Evolutionary conservation across 2,888 invertebrate genomes (phyloP).

Genomic region (Alcis repandata): DNA sequence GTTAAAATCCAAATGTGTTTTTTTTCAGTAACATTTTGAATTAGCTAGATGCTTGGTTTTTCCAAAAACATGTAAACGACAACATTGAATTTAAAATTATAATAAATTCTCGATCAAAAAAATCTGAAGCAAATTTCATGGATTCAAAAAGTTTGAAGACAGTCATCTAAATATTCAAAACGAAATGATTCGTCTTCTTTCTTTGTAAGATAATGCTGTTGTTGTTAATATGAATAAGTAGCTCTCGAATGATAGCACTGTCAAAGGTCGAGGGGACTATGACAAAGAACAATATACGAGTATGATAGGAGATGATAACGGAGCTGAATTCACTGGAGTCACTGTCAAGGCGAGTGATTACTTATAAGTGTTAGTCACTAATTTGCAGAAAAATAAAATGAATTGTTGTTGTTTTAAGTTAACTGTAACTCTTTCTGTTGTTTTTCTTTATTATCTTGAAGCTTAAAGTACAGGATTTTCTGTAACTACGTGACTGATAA

Average conservation of each 20-base stretch:
- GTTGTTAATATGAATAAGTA: slow-evolving; percentile 3
- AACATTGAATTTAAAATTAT: too few relatives aligned
- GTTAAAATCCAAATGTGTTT: too few relatives aligned
- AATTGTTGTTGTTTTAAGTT: neutral
- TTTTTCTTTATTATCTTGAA: neutral
- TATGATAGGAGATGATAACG: neutral
- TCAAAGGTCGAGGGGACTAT: slow-evolving; percentile 2
- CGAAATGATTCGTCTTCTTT: slow-evolving; percentile 4
- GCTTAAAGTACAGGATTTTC: neutral
- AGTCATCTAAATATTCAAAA: neutral
- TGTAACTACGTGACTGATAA: too few relatives aligned
- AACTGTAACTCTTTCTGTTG: neutral
- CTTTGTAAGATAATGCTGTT: slow-evolving; percentile 9
- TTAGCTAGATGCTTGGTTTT: too few relatives aligned
- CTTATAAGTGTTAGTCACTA: slow-evolving; percentile 4
- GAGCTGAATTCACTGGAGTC: neutral
- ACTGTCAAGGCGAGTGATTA: slow-evolving; percentile 23
- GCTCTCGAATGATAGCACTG: neutral
- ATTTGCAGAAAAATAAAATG: neutral
- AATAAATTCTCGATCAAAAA: too few relatives aligned
- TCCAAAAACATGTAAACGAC: too few relatives aligned
- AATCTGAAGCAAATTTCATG: neutral
- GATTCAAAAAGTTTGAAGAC: neutral
- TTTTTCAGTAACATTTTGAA: too few relatives aligned
- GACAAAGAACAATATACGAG: slow-evolving; percentile 2